Evolutionary conservation across 2,888 invertebrate species (phyloP).

Genomic region (Drosophila limbata): DNA sequence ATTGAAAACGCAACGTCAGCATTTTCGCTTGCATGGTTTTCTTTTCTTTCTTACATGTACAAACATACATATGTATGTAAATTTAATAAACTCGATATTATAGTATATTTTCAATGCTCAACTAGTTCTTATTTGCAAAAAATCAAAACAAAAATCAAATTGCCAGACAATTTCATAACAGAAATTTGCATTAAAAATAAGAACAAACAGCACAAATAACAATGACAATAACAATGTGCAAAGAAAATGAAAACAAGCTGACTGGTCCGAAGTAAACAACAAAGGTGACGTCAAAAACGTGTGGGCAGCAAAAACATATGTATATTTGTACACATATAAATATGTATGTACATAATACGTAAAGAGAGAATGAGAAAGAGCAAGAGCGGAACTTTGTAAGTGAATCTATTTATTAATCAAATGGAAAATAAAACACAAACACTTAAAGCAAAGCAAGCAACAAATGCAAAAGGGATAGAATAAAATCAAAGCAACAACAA

Average conservation of each 20-base stretch:
- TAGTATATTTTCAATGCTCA: conserved; percentile 23
- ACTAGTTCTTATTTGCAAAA: conserved; percentile 65
- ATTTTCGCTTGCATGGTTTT: conserved; percentile 13
- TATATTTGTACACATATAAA: not conserved
- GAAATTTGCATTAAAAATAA: conserved; percentile 67
- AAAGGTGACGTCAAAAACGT: conserved; percentile 79
- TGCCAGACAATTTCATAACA: conserved; percentile 77
- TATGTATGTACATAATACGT: conserved; percentile 2
- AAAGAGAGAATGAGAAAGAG: conserved; percentile 18
- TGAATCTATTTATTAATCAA: conserved; percentile 74
- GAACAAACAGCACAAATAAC: conserved; percentile 21
- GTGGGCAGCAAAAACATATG: conserved; percentile 22
- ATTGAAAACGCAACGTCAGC: conserved; percentile 42
- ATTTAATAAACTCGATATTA: conserved; percentile 31
- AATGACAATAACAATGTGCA: conserved; percentile 56
- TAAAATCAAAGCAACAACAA: conserved; percentile 65
- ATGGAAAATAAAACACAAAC: conserved; percentile 61
- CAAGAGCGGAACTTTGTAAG: conserved; percentile 63
- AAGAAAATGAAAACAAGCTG: conserved; percentile 71
- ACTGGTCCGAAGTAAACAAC: conserved; percentile 73
- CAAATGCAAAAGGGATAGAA: conserved; percentile 36
- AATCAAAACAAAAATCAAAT: conserved; percentile 68
- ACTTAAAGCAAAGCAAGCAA: conserved; percentile 45
- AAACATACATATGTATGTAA: not conserved
- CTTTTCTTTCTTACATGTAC: conserved; percentile 8